phyloP scores from a whole-genome alignment of 2,888 invertebrate species.

The Ectemnius continuus region DNA sequence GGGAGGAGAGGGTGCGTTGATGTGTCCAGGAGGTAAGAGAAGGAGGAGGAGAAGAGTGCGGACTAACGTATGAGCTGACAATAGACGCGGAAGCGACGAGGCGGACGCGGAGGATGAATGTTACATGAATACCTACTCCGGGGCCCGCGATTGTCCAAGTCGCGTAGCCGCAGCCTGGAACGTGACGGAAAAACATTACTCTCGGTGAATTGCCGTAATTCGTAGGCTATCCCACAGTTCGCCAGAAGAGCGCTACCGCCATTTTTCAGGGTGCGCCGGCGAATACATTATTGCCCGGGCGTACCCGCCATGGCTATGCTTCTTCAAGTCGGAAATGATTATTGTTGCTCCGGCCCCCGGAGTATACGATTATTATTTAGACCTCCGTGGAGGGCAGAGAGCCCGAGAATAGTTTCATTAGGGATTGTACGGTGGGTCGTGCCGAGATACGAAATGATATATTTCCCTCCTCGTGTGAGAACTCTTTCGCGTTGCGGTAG shows the following conservation, averaged over 20 bases:
- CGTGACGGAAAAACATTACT: conserved; percentile 63
- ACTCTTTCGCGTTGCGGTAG: neutral
- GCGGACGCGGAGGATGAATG: conserved; percentile 56
- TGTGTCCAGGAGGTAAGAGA: no score
- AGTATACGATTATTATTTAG: conserved; percentile 31
- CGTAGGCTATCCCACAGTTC: conserved; percentile 48
- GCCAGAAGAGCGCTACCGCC: conserved; percentile 33
- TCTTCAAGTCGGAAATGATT: conserved; percentile 35
- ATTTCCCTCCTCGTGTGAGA: no score
- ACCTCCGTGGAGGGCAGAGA: neutral
- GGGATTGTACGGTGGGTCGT: neutral
- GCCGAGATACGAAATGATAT: neutral
- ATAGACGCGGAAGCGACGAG: conserved; percentile 58
- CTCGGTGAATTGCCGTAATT: conserved; percentile 59
- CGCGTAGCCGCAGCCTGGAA: conserved; percentile 46
- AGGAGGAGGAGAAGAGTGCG: conserved; percentile 8
- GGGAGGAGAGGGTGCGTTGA: no score
- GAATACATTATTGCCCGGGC: conserved; percentile 35
- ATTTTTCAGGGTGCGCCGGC: conserved; percentile 37
- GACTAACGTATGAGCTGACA: conserved; percentile 54
- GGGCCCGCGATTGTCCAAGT: conserved; percentile 54
- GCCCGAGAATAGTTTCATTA: neutral
- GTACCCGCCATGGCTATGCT: conserved; percentile 15
- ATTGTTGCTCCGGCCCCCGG: conserved; percentile 13
- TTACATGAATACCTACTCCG: conserved; percentile 54